phyloP scores from a whole-genome alignment of 1,140 invertebrate species.

The Thalassaphorura encarpata region DNA sequence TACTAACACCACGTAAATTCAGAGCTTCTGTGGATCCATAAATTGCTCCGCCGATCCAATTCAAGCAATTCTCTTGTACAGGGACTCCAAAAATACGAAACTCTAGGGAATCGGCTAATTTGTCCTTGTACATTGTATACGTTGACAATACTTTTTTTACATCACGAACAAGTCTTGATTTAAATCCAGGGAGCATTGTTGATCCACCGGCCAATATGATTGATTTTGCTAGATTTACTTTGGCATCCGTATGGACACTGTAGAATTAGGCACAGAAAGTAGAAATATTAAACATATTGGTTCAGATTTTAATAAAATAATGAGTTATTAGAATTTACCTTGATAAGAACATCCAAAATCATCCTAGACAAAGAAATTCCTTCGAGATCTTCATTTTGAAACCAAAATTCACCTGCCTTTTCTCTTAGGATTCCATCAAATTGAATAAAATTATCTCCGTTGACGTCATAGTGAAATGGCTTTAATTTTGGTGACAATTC shows the following conservation, averaged over 20 bases:
- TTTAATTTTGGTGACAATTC: constrained; percentile 34
- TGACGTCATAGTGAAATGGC: constrained; percentile 59
- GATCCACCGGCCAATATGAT: constrained; percentile 77
- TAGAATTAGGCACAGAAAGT: constrained; percentile 22
- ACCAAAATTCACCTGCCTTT: constrained; percentile 67
- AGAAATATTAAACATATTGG: constrained; percentile 1
- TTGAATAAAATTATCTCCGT: constrained; percentile 47
- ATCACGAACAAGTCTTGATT: constrained; percentile 60
- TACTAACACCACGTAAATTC: constrained; percentile 55
- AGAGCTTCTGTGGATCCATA: constrained; percentile 72
- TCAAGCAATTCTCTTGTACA: constrained; percentile 69
- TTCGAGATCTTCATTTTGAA: constrained; percentile 67
- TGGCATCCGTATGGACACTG: constrained; percentile 66
- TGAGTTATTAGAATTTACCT: too few species aligned
- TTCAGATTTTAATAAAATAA: too few species aligned
- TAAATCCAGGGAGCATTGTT: constrained; percentile 65
- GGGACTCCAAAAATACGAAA: constrained; percentile 43
- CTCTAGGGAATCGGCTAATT: constrained; percentile 27
- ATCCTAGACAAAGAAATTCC: constrained; percentile 71
- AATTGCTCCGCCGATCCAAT: constrained; percentile 68
- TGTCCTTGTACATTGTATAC: constrained; percentile 56
- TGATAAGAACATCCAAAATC: constrained; percentile 65
- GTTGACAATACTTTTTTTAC: constrained; percentile 54
- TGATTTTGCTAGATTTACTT: constrained; percentile 61
- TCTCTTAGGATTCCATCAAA: constrained; percentile 65